Percentiles rank a stretch among this genome's conserved stretches.
phyloP scores from a whole-genome alignment of 2,888 invertebrate genomes.

The Dendrolimus houi region DNA sequence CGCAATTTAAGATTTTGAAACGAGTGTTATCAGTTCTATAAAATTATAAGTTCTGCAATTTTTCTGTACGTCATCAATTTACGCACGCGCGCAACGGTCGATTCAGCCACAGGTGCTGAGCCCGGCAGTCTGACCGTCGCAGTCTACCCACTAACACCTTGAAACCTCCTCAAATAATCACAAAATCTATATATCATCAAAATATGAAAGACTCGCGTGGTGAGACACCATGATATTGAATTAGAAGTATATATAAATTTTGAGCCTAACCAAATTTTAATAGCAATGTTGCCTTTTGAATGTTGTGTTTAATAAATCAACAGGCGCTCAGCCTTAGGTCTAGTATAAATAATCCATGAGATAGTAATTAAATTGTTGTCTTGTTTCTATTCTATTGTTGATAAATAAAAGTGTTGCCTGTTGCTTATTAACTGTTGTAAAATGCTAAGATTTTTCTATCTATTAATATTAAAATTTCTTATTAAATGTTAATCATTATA shows the following conservation, averaged over 20 bases:
- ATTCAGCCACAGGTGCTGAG: slow-evolving; percentile 70
- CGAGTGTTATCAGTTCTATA: slow-evolving; percentile 8
- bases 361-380: slow-evolving; percentile 39
- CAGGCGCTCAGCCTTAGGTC: slow-evolving; percentile 44
- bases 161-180: slow-evolving; percentile 10
- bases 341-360: slow-evolving; percentile 35
- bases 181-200: slow-evolving; percentile 19
- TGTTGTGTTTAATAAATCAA: slow-evolving; percentile 50
- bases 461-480: neutral
- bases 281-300: slow-evolving; percentile 21
- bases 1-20: no score
- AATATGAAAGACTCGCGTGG: slow-evolving; percentile 41
- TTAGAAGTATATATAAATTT: slow-evolving; percentile 1
- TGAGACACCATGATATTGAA: slow-evolving; percentile 10
- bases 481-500: neutral
- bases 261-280: slow-evolving; percentile 27
- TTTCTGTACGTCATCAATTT: slow-evolving; percentile 64
- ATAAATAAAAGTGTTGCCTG: slow-evolving; percentile 32
- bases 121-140: slow-evolving; percentile 58
- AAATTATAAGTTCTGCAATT: slow-evolving; percentile 27
- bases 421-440: slow-evolving; percentile 17
- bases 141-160: slow-evolving; percentile 29
- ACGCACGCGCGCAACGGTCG: slow-evolving; percentile 72
- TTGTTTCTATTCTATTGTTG: slow-evolving; percentile 41
- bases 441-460: neutral